A percentile compares a stretch with the other conserved stretches of the same genome.
These are phyloP conservation scores for Catagonus wagneri DNA, from an alignment of 2,113 vertebrate species.

Conservation along the genomic window DNA sequence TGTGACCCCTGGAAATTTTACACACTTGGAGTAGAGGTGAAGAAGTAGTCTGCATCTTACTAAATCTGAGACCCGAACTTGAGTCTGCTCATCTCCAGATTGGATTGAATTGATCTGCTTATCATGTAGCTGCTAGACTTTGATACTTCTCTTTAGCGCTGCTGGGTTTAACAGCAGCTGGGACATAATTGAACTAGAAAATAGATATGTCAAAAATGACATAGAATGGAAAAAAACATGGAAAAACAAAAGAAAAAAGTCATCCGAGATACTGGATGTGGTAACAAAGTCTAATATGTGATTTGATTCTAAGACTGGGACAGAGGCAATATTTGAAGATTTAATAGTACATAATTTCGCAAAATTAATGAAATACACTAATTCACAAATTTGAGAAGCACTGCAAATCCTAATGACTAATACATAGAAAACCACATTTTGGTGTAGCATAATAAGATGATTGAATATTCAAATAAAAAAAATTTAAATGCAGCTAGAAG, in stretches of 20 bases:
- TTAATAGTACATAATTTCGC: too few species aligned
- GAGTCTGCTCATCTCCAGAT: neutral
- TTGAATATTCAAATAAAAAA: neutral
- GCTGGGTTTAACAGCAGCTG: neutral
- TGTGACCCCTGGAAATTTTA: neutral
- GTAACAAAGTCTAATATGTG: neutral
- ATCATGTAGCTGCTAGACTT: neutral
- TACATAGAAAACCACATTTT: neutral
- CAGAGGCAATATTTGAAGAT: neutral
- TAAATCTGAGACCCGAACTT: neutral
- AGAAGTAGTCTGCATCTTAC: neutral
- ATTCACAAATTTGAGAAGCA: neutral
- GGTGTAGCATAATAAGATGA: neutral
- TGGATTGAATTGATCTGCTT: neutral
- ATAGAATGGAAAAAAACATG: neutral
- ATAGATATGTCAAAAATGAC: neutral
- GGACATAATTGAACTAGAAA: neutral
- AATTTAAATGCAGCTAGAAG: neutral
- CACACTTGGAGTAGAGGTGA: neutral
- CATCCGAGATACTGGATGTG: neutral
- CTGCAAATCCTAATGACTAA: neutral
- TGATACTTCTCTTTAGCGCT: neutral
- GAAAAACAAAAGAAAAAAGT: neutral
- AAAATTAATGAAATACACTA: neutral
- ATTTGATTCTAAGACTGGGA: neutral